Base-by-base conservation (phyloP, 2,113 vertebrate species). In the Engraulis encrasicolus region DNA sequence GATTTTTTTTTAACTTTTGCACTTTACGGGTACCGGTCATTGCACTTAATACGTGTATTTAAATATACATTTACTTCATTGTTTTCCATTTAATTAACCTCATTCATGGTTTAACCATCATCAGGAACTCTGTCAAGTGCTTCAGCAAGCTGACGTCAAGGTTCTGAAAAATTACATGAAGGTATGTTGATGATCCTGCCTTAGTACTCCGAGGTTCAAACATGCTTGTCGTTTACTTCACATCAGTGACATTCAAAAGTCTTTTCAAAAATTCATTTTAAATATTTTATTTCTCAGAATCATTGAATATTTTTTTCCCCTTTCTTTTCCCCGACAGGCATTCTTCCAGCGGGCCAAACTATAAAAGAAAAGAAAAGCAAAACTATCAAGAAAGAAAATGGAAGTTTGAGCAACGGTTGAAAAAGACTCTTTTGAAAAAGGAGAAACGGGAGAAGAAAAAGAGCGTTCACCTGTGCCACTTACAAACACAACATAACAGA, bases 151-250 rank as follows among this genome's bases (percentile, higher is more conserved):
- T 31, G 98, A 99, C 90, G 90, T 96, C 89, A 99, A 99, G 94
- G 96, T 99, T 84, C 96, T 99, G 92, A 99, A 99, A 91, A 99
- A 95, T 93, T 99, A 99, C 95, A 95, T 99, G 87, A 99, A 99
- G 98, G 98, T 99, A 34, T 34, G 27, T n/a, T n/a, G n/a, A 15
- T 6, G 14, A 2, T 74, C 34, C 40, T 3, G 3, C 9, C 40
- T 45, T 5, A 45, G 40, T 45, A 45, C 40, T 45, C 9, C 9
- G 9, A 45, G 40, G 40, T 45, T 45, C 9, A 45, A 3, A 45
- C 40, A 45, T 9, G 9, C 9, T 45, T 45, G 40, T 45, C 9
- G 40, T 45, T 3, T 45, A 45, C 4, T 45, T 45, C 9, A 45
- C 9, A 45, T 45, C 9, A 5, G 40, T 45, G 9, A 45, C 9